Conservation (phyloP, 2,113 vertebrate species). For the Eptesicus fuscus region DNA sequence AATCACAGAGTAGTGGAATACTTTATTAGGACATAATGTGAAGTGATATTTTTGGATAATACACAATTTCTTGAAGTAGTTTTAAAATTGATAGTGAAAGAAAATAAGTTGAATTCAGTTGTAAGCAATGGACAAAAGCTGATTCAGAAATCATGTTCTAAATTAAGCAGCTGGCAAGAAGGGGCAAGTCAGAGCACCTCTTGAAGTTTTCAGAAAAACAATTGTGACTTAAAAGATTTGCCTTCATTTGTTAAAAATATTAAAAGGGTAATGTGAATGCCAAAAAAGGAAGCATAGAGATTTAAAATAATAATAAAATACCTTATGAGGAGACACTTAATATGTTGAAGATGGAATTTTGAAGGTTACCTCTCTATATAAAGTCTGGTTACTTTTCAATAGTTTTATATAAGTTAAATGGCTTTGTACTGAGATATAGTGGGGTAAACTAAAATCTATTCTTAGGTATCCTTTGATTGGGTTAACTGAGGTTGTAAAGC, state of each 20-base stretch:
- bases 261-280: not conserved
- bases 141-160: conserved; percentile 31
- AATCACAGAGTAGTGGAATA: not conserved
- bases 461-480: conserved; percentile 14
- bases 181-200: not conserved
- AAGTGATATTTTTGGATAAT: conserved; percentile 38
- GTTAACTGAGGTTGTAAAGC: conserved; percentile 24
- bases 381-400: conserved; percentile 35
- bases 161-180: conserved; percentile 25
- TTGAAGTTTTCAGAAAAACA: conserved; percentile 33
- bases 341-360: conserved; percentile 21
- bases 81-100: conserved; percentile 45
- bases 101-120: conserved; percentile 49
- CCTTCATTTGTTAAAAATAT: conserved; percentile 47
- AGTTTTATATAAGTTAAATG: not conserved
- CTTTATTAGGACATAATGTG: conserved; percentile 45
- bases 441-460: conserved; percentile 5
- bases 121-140: conserved; percentile 12
- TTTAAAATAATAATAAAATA: conserved; percentile 32
- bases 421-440: conserved; percentile 2
- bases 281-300: conserved; percentile 29
- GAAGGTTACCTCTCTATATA: not conserved
- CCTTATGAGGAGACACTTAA: not conserved
- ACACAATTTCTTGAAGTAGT: conserved; percentile 35
- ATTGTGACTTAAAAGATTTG: conserved; percentile 30